Base-by-base conservation (phyloP, 2,888 invertebrate genomes). In the Thymelicus acteon region DNA sequence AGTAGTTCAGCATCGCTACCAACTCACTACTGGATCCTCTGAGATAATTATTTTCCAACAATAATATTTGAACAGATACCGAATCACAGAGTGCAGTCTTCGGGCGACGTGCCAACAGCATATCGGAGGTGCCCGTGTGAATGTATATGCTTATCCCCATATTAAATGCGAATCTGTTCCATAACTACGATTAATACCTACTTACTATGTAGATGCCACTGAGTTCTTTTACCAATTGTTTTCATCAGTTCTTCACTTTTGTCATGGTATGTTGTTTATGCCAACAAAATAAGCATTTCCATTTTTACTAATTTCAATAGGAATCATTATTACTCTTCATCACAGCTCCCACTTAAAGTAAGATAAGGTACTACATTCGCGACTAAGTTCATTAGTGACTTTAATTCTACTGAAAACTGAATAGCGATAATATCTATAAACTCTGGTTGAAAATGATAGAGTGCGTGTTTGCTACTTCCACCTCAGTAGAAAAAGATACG, bases 21-120 rank as follows among this genome's bases (percentile, higher is more conserved):
- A 13, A 57, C 13, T 13, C 6, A 31, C 49, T 31, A 57, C 31
- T 5, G 24, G 10, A 0, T 52, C 49, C 31, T 44, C 12, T 24
- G 13, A 57, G 12, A 31, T 68, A 54, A 62, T 61, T 47, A 68
- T 68, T 68, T 62, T 37, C 40, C 40, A 44, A 60, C 31, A 58
- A 63, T 63, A 69, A 69, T 63, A 63, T 63, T 58, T 19, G 39
- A 19, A 37, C 58, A 31, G 70, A 68, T 62, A 68, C 68, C 62
- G 64, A 72, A 71, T 72, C 62, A 69, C 67, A 69, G 70, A 67
- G 31, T 31, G 31, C 3, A 31, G 60, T 60, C 68, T 52, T 52
- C 76, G 77, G 78, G 78, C 76, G 73, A 72, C 49, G 73, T 75
- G 81, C 81, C 81, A 81, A 77, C 80, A 78, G 76, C 72, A 79